Evolutionary conservation across 92 coral and sea anemone species (phyloP).

Genomic region (Umimayanthus kanabou): DNA sequence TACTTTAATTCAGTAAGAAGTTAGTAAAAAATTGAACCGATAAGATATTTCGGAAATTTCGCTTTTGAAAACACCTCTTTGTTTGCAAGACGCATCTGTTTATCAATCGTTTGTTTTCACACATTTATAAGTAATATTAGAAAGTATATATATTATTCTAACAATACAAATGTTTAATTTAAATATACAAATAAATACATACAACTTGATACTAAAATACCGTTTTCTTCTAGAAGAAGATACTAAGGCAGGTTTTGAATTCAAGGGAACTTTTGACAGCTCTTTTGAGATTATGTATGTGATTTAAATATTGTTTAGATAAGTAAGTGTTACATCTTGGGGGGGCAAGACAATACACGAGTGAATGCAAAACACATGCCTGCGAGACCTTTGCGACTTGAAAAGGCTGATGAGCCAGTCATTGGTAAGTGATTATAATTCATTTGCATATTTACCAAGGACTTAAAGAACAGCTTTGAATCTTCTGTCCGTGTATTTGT

Average conservation of each 20-base stretch:
- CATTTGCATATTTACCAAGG: slow-evolving; percentile 78
- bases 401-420: slow-evolving; percentile 49
- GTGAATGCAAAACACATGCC: slow-evolving; percentile 50
- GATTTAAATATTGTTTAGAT: slow-evolving; percentile 42
- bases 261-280: not conserved
- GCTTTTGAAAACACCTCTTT: slow-evolving; percentile 48
- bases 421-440: slow-evolving; percentile 66
- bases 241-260: not conserved
- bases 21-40: slow-evolving; percentile 8
- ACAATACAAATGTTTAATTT: slow-evolving; percentile 67
- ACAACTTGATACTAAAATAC: slow-evolving; percentile 31
- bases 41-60: slow-evolving; percentile 40
- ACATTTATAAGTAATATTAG: slow-evolving; percentile 51
- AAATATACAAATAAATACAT: slow-evolving; percentile 55
- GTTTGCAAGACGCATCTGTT: slow-evolving; percentile 69
- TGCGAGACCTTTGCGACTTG: slow-evolving; percentile 38
- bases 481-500: slow-evolving; percentile 48
- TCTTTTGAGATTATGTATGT: slow-evolving; percentile 18
- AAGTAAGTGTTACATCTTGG: slow-evolving; percentile 44
- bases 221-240: not conserved
- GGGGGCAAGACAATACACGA: slow-evolving; percentile 33
- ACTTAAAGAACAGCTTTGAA: slow-evolving; percentile 68
- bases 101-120: slow-evolving; percentile 64
- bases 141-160: slow-evolving; percentile 1
- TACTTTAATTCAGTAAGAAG: not conserved